Evolutionary conservation across 2,113 vertebrate genomes (phyloP).

Genomic region (Forbesichthys papilliferus): DNA sequence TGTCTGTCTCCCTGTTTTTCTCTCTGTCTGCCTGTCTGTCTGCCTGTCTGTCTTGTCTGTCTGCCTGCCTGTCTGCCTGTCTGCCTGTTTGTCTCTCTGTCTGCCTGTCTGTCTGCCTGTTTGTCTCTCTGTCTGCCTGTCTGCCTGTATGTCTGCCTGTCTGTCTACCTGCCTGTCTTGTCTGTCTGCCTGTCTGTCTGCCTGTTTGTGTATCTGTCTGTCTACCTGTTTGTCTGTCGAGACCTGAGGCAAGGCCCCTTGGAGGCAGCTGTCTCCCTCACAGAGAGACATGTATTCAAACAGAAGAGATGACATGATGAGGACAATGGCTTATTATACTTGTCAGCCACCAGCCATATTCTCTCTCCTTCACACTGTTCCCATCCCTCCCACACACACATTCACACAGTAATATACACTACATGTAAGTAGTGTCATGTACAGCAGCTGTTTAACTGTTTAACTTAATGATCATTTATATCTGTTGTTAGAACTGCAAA

Average conservation of each 20-base stretch:
- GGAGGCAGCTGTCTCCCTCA: conserved; percentile 62
- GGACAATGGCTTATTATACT: conserved; percentile 49
- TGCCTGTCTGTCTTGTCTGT: background rate
- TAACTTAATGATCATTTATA: too few relatives aligned
- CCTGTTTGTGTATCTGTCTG: background rate
- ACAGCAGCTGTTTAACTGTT: too few relatives aligned
- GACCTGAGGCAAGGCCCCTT: conserved; percentile 8
- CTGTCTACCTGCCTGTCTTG: background rate
- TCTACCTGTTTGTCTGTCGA: background rate
- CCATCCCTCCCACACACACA: background rate
- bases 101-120: background rate
- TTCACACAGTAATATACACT: background rate
- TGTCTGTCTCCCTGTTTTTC: background rate
- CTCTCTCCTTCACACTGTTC: conserved; percentile 7
- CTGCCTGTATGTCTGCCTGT: background rate
- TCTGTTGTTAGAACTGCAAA: too few relatives aligned
- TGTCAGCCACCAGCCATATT: conserved; percentile 41
- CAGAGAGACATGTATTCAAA: conserved; percentile 38
- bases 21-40: background rate
- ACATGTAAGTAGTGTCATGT: background rate
- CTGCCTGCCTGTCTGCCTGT: background rate
- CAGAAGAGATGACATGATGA: conserved; percentile 37
- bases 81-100: background rate
- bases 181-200: background rate
- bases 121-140: background rate